Evolutionary conservation across 2,113 vertebrate species (phyloP).

Genomic region (Planiliza haematocheilus): DNA sequence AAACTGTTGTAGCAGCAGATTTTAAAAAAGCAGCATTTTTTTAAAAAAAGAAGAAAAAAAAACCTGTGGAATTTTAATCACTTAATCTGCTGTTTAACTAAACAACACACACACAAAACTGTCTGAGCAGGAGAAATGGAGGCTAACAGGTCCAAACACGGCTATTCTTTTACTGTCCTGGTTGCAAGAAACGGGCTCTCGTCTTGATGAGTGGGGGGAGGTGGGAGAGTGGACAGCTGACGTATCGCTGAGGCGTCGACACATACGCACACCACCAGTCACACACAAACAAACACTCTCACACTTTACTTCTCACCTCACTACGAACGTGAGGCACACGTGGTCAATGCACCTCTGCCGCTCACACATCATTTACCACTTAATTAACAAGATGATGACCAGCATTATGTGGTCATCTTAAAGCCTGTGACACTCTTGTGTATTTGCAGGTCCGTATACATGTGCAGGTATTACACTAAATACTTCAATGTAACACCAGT

Average conservation of each 20-base stretch:
- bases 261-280: constrained; percentile 33
- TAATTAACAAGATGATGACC: constrained; percentile 37
- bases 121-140: constrained; percentile 26
- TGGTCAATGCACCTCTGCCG: constrained; percentile 35
- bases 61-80: constrained; percentile 71
- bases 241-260: constrained; percentile 56
- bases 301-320: constrained; percentile 22
- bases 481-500: neutral
- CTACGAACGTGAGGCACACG: constrained; percentile 38
- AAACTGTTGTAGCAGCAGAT: constrained; percentile 14
- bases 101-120: constrained; percentile 43
- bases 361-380: constrained; percentile 40
- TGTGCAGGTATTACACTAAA: neutral
- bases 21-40: constrained; percentile 33
- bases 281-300: constrained; percentile 5
- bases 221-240: constrained; percentile 65
- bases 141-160: constrained; percentile 27
- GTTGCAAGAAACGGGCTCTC: constrained; percentile 54
- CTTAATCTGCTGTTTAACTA: constrained; percentile 70
- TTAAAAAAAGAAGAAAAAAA: constrained; percentile 15
- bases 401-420: constrained; percentile 17
- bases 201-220: constrained; percentile 54
- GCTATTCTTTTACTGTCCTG: constrained; percentile 46
- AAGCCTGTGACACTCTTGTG: neutral
- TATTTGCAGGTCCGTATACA: neutral